Percentiles rank a stretch among this genome's conserved stretches.
Evolutionary conservation across 2,888 invertebrate species (phyloP).

Genomic region (Eilema depressum): DNA sequence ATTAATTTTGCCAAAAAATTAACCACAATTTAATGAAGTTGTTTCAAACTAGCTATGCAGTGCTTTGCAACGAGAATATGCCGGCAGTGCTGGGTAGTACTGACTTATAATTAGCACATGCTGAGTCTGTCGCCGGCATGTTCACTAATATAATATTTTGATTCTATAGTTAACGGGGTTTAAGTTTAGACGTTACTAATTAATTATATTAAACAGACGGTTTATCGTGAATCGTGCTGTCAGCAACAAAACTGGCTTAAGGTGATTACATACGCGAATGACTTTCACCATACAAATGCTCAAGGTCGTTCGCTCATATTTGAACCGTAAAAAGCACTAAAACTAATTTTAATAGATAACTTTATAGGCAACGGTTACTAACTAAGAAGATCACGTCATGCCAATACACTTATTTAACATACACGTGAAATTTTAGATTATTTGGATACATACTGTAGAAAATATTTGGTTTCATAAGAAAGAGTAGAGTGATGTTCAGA

Average conservation of each 20-base stretch:
- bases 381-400: too few species aligned
- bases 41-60: constrained; percentile 20
- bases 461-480: too few species aligned
- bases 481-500: too few species aligned
- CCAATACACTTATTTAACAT: too few species aligned
- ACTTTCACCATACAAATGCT: too few species aligned
- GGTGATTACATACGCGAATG: too few species aligned
- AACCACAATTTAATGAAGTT: constrained; percentile 25
- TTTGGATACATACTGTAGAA: too few species aligned
- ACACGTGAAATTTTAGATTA: too few species aligned
- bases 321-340: too few species aligned
- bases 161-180: constrained; percentile 5
- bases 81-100: constrained; percentile 31
- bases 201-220: background rate
- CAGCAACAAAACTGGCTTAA: background rate
- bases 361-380: too few species aligned
- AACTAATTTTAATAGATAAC: too few species aligned
- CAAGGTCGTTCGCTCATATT: too few species aligned
- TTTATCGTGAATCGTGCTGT: background rate
- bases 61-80: constrained; percentile 37
- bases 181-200: constrained; percentile 12
- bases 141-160: constrained; percentile 31
- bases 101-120: constrained; percentile 41
- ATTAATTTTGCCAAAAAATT: constrained; percentile 4
- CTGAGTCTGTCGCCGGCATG: constrained; percentile 33